Evolutionary conservation across 2,113 vertebrate species (phyloP), one percentile per base, ranked within the genome.

Genomic region (Telmatochromis sp.): DNA sequence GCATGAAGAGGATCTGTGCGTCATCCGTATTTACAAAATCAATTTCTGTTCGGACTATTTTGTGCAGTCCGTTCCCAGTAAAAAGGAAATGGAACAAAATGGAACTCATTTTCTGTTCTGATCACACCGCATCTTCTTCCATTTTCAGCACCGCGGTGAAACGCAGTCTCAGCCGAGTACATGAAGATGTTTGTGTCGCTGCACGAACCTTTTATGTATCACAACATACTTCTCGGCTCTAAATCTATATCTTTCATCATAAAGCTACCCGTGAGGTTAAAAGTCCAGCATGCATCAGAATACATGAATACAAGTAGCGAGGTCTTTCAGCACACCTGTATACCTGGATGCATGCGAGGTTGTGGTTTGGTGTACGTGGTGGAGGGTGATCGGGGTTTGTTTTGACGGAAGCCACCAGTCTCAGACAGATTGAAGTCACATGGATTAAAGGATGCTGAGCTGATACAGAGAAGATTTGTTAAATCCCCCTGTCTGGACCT

Each of bases 401-500:
- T 91, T 86, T 83, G 87, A 87, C 86, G 87, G 82, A 78, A 60
- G 68, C 80, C 45, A 58, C 82, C 57, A 58, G 86, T 89, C 78
- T 58, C 92, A 95, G 93, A 95, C 94, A 92, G 92, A 93, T 87
- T 94, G 88, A 93, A 91, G 82, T 81, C 73, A 70, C 80, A 17
- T 58, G 90, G 93, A 95, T 95, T 95, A 93, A 91, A 88, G 82
- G 79, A 85, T 89, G 79, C 70, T 92, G 89, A 90, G 92, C 93
- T 90, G 92, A 94, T 93, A 90, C 82, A 53, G 81, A 90, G 45
- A 82, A 91, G 94, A 94, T 94, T 94, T 94, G 90, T 90, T 78
- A 94, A 93, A 93, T 93, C 94, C 93, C 53, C 90, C 89, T 87
- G 91, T 94, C 92, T 93, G 84, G 92, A 81, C 68, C 89, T 51